Evolutionary conservation across 2,888 invertebrate species (phyloP).

Genomic region (Temnothorax rugatulus): DNA sequence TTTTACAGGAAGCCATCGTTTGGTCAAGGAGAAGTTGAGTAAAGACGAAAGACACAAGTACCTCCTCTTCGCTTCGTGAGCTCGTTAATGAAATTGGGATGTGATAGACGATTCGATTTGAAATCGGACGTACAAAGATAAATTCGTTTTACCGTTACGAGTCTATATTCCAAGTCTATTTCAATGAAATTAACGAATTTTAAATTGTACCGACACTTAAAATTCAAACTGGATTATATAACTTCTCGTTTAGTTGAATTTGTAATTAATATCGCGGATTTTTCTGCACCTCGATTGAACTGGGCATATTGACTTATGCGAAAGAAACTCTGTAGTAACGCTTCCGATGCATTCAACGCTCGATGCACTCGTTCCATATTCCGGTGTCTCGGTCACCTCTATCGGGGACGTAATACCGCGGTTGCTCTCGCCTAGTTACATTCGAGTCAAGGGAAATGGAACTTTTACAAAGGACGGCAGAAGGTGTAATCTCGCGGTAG

Average conservation of each 20-base stretch:
- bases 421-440: conserved; percentile 41
- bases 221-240: not conserved
- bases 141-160: conserved; percentile 14
- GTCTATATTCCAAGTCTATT: not conserved
- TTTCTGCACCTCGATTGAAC: conserved; percentile 16
- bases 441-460: conserved; percentile 36
- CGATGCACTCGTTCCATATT: conserved; percentile 47
- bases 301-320: conserved; percentile 27
- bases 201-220: not conserved
- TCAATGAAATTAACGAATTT: not conserved
- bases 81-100: conserved; percentile 49
- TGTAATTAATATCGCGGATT: conserved; percentile 5
- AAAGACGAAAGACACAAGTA: conserved; percentile 28
- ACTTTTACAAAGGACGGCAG: conserved; percentile 46
- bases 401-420: conserved; percentile 42
- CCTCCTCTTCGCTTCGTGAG: conserved; percentile 33
- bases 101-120: conserved; percentile 31
- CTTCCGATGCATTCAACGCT: conserved; percentile 19
- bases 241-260: conserved; percentile 12
- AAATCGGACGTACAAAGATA: conserved; percentile 29
- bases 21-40: conserved; percentile 11
- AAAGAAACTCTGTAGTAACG: conserved; percentile 6
- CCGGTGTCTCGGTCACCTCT: conserved; percentile 44
- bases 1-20: conserved; percentile 17
- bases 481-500: conserved; percentile 22